Base-by-base conservation (phyloP, 2,797 vertebrate species). In the Pseudochromis fuscus region DNA sequence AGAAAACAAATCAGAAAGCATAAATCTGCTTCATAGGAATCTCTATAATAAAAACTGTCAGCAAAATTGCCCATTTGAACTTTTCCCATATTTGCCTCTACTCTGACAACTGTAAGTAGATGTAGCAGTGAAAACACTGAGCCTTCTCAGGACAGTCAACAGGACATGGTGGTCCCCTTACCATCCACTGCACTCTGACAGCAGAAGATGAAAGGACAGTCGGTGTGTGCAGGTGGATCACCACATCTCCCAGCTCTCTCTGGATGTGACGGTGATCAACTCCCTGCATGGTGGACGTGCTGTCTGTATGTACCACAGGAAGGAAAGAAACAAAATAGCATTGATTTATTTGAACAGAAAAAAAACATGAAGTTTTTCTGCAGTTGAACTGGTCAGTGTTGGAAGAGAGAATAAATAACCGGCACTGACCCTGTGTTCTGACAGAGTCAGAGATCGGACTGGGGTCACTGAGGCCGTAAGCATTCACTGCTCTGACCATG, bases 251-350 rank as follows among this genome's bases (percentile, higher is more conserved):
- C 68, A 99, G 93, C 52, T 98, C 97, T 79, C 95, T 94, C 91
- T 99, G 97, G 60, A 99, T 96, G 91, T 98, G 97, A 65, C 95
- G 96, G 72, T 97, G 97, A 88, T 99, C 97, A 74, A 98, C 96
- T 13, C 97, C 97, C 83, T 97, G 96, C 81, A 95, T 96, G 60
- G 96, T 97, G 33, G 96, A 96, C 2, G 95, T 94, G 77, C 96
- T 92, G 87, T 99, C 98, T 99, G 87, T 25, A 67, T 64, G 90
- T 23, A 45, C 33, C 74, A 70, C 67, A 40, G 7, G 2, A 50
- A 58, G 0, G 13, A 13, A 57, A 31, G 8, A 30, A 18, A 63
- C 38, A 2, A 61, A 28, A 60, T 7, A 18, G 9, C 57, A 60
- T 33, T 24, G 2, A 11, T 8, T 23, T 57, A 15, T 44, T 49